A percentile compares a stretch with the other conserved stretches of the same genome.
phyloP scores from a whole-genome alignment of 2,888 invertebrate genomes.

The Trachelus tabidus region DNA sequence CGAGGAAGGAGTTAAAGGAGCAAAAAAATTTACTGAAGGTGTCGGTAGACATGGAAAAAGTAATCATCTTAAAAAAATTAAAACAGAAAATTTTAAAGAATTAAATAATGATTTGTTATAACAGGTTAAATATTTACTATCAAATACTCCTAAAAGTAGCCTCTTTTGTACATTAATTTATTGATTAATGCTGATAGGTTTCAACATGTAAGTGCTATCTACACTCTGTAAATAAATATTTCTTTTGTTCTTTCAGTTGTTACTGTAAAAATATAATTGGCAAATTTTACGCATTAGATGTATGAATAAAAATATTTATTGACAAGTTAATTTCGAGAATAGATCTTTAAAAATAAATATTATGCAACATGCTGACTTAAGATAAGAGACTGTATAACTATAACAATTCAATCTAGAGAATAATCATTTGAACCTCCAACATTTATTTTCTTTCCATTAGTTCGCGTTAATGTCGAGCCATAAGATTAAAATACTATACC shows the following conservation, averaged over 20 bases:
- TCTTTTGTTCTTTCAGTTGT: not conserved
- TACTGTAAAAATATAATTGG: not conserved
- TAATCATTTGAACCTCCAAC: not conserved
- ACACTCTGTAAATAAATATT: not conserved
- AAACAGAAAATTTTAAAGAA: constrained; percentile 62
- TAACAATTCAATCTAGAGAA: not conserved
- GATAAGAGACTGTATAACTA: not conserved
- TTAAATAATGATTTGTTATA: constrained; percentile 35
- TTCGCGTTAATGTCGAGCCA: too few species aligned
- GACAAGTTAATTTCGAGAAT: not conserved
- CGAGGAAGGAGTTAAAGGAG: constrained; percentile 75
- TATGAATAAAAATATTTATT: not conserved
- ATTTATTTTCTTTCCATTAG: not conserved
- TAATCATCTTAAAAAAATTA: constrained; percentile 13
- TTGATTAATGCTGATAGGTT: not conserved
- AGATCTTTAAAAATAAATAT: not conserved
- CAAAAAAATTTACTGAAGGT: constrained; percentile 76
- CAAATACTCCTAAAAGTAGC: not conserved
- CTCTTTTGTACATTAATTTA: not conserved
- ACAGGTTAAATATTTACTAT: not conserved
- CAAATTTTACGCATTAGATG: not conserved
- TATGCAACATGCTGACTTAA: not conserved
- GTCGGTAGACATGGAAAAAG: constrained; percentile 78
- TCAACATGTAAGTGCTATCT: not conserved
- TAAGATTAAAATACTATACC: not conserved